A percentile compares a stretch with the other conserved stretches of the same genome.
Conservation (phyloP, 2,888 invertebrate species). For the Phengaris arion region DNA sequence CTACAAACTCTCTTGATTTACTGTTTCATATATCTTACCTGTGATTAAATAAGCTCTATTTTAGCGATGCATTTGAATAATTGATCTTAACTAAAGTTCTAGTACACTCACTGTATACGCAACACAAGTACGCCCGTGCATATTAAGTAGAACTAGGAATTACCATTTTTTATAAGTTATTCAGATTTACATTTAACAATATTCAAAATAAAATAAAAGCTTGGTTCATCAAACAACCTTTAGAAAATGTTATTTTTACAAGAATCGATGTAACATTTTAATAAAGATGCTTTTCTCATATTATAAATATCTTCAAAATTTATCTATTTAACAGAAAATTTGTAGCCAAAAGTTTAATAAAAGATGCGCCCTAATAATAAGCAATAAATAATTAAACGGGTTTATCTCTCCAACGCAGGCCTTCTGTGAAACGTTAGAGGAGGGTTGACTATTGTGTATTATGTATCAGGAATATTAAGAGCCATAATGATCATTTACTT, state of each 20-base stretch:
- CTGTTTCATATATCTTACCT: background rate
- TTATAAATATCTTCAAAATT: background rate
- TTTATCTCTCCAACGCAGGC: background rate
- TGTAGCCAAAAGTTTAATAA: background rate
- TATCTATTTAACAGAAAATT: background rate
- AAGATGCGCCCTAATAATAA: background rate
- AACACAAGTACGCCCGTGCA: background rate
- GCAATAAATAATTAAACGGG: background rate
- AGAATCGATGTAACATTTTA: too few relatives aligned
- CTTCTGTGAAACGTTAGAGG: background rate
- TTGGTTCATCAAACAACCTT: too few relatives aligned
- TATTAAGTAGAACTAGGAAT: background rate
- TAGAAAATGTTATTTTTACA: too few relatives aligned
- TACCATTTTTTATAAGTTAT: background rate
- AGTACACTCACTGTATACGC: background rate
- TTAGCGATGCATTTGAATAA: background rate
- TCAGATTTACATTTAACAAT: too few relatives aligned
- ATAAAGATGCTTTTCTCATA: too few relatives aligned
- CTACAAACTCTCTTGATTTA: conserved; percentile 1
- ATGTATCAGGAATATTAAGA: conserved; percentile 21
- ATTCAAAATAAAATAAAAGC: too few relatives aligned
- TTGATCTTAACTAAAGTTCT: conserved; percentile 14
- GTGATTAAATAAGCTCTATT: background rate
- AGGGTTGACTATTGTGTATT: conserved; percentile 43
- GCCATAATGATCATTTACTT: background rate